Percentiles rank a stretch among this genome's conserved stretches.
Evolutionary conservation across 1,140 invertebrate genomes (phyloP).

Genomic region (Drosophila varians): DNA sequence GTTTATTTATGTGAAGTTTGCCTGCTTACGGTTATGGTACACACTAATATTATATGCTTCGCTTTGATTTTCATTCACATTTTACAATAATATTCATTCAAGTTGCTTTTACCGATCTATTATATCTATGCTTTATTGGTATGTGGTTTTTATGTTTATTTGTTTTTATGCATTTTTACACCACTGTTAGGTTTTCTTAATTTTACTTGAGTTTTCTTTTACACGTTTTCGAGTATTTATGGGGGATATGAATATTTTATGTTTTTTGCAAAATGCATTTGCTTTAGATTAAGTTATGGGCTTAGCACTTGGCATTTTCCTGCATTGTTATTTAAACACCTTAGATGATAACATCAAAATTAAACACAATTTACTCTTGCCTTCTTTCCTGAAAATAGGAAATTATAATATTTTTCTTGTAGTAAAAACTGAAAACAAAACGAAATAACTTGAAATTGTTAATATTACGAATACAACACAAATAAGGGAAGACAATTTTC

Average conservation of each 20-base stretch:
- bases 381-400: too few species aligned
- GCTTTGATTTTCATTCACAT: conserved; percentile 40
- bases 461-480: conserved; percentile 38
- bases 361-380: not conserved
- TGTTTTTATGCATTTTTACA: conserved; percentile 54
- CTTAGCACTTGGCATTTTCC: conserved; percentile 52
- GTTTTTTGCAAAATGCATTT: conserved; percentile 56
- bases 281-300: conserved; percentile 1
- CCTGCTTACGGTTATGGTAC: conserved; percentile 52
- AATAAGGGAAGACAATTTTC: conserved; percentile 78
- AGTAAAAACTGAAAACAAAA: conserved; percentile 10
- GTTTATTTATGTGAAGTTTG: conserved; percentile 63
- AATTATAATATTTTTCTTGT: conserved; percentile 14
- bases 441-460: not conserved
- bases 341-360: conserved; percentile 15
- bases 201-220: conserved; percentile 32
- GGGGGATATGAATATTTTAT: conserved; percentile 71
- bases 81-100: conserved; percentile 47
- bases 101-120: conserved; percentile 21
- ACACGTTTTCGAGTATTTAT: conserved; percentile 29
- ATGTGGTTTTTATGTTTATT: conserved; percentile 22
- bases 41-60: conserved; percentile 38
- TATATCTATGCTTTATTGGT: conserved; percentile 17
- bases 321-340: conserved; percentile 8
- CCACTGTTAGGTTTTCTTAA: conserved; percentile 27